Base-by-base conservation (phyloP, 2,113 vertebrate genomes). In the Micromys minutus region DNA sequence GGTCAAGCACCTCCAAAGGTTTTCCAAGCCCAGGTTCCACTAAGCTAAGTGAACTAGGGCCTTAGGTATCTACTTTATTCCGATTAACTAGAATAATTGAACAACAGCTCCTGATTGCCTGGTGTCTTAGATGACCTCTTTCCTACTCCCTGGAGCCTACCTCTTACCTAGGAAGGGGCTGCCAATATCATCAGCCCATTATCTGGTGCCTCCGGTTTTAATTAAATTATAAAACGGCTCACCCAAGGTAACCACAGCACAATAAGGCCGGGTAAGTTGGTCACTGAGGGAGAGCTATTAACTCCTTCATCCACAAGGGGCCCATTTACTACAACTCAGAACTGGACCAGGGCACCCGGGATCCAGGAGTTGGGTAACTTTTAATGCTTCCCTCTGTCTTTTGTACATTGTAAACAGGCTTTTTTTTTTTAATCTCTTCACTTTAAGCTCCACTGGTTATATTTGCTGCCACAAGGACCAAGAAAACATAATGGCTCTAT, bases 201-300 rank as follows among this genome's bases (percentile, higher is more conserved):
- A 97, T 84, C 57, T 96, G 39, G 21, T 96, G 92, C 63, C 80
- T 96, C 76, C 0, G 0, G 63, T 93, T 94, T 94, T 96, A 97
- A 95, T 97, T 97, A 97, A 95, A 96, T 94, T 92, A 94, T 47
- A 96, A 96, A 95, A 90, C 15, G 42, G 63, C 0, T 1, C 80
- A 86, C 61, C 80, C 0, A 3, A 52, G 55, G 39, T 72, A 93
- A 81, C 77, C 61, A 74, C 39, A 90, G 50, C 36, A 67, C 83
- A 93, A 75, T 74, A 87, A 96, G 84, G 45, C 92, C 39, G 19
- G 29, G 52, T 90, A 94, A 96, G 76, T 83, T 94, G 71, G 84
- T 81, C 92, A 88, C 87, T 52, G 45, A 81, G 90, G 97, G 90
- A 96, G 57, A 87, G 42, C 50, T 65, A 67, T 47, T 91, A 89